These are phyloP conservation scores for Callospermophilus lateralis DNA, from an alignment of 2,113 vertebrate genomes.

Conservation along the genomic window DNA sequence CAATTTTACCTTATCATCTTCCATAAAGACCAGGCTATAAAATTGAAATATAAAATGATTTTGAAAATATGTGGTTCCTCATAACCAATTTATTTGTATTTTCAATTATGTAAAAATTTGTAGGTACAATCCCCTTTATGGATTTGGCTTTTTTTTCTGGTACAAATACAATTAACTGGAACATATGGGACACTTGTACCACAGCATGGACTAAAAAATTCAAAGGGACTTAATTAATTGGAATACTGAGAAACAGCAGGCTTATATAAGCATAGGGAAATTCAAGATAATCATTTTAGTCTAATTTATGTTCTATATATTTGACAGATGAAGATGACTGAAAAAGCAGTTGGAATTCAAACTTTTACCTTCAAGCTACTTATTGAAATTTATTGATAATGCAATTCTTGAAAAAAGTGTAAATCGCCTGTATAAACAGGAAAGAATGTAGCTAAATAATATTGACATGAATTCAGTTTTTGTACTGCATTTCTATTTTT, in stretches of 20 bases:
- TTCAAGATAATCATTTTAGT: constrained; percentile 75
- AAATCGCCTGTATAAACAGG: constrained; percentile 61
- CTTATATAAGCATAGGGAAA: constrained; percentile 73
- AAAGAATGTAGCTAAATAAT: constrained; percentile 44
- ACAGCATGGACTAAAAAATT: constrained; percentile 78
- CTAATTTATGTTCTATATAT: constrained; percentile 78
- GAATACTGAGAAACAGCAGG: constrained; percentile 77
- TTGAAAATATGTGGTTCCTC: not conserved
- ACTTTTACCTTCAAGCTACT: constrained; percentile 64
- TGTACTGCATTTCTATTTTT: constrained; percentile 6
- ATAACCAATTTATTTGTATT: not conserved
- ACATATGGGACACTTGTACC: constrained; percentile 63
- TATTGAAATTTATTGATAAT: constrained; percentile 78
- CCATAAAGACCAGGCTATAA: not conserved
- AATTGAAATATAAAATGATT: not conserved
- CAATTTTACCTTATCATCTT: not conserved
- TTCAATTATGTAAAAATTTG: not conserved
- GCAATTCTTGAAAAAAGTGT: constrained; percentile 35
- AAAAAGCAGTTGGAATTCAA: constrained; percentile 71
- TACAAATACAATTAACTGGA: constrained; percentile 79
- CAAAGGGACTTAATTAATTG: constrained; percentile 80
- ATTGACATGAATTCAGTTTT: constrained; percentile 29
- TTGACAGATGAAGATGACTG: constrained; percentile 77
- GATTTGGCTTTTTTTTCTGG: constrained; percentile 35
- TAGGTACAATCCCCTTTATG: not conserved